Base-by-base conservation (phyloP, 2,888 invertebrate species). In the Drosophila engyochracea region DNA sequence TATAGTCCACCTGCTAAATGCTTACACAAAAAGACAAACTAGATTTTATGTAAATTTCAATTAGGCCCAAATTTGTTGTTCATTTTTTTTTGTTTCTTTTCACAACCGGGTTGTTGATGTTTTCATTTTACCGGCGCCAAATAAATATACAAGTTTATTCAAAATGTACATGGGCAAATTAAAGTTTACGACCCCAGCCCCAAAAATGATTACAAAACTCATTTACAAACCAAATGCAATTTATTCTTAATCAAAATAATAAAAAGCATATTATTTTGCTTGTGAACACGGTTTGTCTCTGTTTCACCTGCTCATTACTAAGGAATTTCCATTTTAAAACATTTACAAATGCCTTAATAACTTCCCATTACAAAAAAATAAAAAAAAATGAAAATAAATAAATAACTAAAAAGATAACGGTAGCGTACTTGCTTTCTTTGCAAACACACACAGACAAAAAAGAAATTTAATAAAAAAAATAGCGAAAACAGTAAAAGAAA, bases 401-500 rank as follows among this genome's bases (percentile, higher is more conserved):
- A 60, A 25, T 47, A 47, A 28, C 47, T 47, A 25, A n/a, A 35
- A 31, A 64, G 74, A 85, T 82, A 77, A 74, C 70, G 64, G 68
- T 61, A 73, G 70, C 66, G 64, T 77, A 70, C 79, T 83, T 76
- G 63, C 81, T 86, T 86, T 75, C 70, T 64, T 64, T 75, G 28
- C 37, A 41, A 30, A 55, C 39, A 69, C 51, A 65, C 47, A 47
- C 25, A 47, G 22, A 14, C 25, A 47, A 9, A 5, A 54, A 37
- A 60, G 28, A 25, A 47, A 61, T 53, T 51, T 31, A n/a, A 44
- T 6, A 22, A 28, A 22, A 59, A 51, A 16, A 33, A 35, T 6
- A 62, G 14, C 39, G 59, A 55, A 54, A 52, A 59, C 41, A 44
- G 54, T 44, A 25, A 70, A 49, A 62, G 44, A 68, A 75, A 63